Base-by-base conservation (phyloP, 1,140 invertebrate genomes). In the Drosophila serrata region DNA sequence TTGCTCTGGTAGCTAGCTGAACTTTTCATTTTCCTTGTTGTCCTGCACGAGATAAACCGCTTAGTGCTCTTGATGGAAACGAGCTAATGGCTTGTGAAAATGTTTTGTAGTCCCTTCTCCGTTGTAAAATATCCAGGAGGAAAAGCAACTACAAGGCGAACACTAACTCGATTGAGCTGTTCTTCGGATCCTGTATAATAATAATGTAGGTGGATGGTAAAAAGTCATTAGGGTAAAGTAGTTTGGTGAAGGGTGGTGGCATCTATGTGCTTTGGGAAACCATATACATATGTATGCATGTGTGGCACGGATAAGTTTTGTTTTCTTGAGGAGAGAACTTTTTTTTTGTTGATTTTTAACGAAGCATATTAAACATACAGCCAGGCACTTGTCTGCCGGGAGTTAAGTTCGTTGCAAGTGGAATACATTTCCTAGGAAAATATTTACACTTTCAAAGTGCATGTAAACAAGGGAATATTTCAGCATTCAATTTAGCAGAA, bases 61-160 rank as follows among this genome's bases (percentile, higher is more conserved):
- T 84, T 85, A 84, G 65, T 45, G 40, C 19, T 42, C 60, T 64
- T 84, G 81, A 84, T 84, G 70, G 81, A 73, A 81, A 63, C 76
- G 48, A 81, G 81, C 72, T 81, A 84, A 84, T 84, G 81, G 81
- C 65, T 85, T 85, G 81, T 84, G 65, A 81, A 85, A 84, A 82
- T 85, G 70, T 46, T 72, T 67, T 76, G 45, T 62, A 72, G 64
- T 29, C 56, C 56, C 24, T 24, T 8, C 57, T 12, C n/a, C 29
- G 61, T 42, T 67, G 79, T 63, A 67, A 78, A 78, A 78, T 82
- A 73, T 67, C 42, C 49, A 76, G 60, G 39, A 60, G 29, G 33
- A 27, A 27, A 39, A 24, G 24, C 24, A 33, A 17, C 49, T 56
- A 33, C 27, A 7, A 19, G 59, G 45, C 60, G 35, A 65, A 31